Evolutionary conservation across 1,140 invertebrate genomes (phyloP), one percentile per base, ranked within the genome.

Genomic region (Drosophila insularis): DNA sequence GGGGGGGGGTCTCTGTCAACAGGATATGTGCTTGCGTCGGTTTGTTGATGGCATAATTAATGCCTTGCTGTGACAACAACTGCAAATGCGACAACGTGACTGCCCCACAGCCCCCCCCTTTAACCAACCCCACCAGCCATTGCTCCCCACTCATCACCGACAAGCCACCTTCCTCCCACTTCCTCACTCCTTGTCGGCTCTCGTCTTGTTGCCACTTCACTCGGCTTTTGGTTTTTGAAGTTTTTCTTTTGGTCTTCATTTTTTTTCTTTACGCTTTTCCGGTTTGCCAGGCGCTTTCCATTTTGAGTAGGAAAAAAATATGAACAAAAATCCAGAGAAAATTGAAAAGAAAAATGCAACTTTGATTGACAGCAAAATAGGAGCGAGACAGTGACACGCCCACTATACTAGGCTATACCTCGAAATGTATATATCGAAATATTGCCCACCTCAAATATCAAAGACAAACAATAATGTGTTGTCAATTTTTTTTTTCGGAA

Each of bases 41-140:
- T 68, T 87, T 79, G 84, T 78, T 86, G 82, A 87, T 86, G 82
- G 80, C 82, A 86, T 86, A 86, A 87, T 87, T 87, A 86, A 86
- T 86, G 82, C 81, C 63, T 75, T 68, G 78, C 81, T 78, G 58
- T 78, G 81, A 81, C 81, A 85, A 86, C 77, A 69, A 72, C 73
- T 74, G 53, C 77, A 77, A 46, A 63, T 74, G 43, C 69, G 66
- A 58, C 61, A 62, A 60, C 32, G 32, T 14, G 40, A 37, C 54
- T 61, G 54, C 55, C 32, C 69, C 35, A 17, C 61, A 27, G 13
- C 19, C 65, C 14, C n/a, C 13, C 5, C 1, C 10, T 43, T 50
- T 11, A 43, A 14, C 39, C 53, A 27, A 4, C 27, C 5, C 39
- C 32, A 4, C 37, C 63, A 63, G 27, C 27, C 27, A 27, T 27